Conservation (phyloP, 2,113 vertebrate species). For the Uria aalge region DNA sequence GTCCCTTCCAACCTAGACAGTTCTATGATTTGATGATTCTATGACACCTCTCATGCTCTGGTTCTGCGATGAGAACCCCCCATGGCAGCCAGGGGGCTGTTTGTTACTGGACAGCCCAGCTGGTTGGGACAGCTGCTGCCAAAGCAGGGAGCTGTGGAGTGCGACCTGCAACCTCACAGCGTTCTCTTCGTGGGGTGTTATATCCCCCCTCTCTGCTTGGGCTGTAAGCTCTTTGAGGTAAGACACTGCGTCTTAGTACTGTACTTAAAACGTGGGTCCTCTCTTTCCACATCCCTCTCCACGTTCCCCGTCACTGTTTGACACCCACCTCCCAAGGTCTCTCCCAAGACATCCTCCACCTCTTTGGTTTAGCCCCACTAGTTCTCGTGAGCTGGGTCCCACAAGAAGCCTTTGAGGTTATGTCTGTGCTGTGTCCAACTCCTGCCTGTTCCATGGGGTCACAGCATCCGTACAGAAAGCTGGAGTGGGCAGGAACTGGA, state of each 20-base stretch:
- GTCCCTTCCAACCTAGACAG: too few relatives aligned
- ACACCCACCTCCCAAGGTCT: background rate
- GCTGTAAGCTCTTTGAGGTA: background rate
- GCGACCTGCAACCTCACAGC: background rate
- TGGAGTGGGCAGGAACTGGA: background rate
- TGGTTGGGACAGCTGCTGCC: background rate
- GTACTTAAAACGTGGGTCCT: background rate
- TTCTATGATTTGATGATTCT: too few relatives aligned
- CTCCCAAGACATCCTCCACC: background rate
- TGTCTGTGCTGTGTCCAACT: background rate
- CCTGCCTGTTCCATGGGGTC: background rate
- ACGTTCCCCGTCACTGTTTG: background rate
- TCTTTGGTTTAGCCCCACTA: background rate
- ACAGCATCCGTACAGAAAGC: background rate
- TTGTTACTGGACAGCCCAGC: background rate
- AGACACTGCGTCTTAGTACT: background rate
- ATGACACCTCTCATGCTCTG: background rate
- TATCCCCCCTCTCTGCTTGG: background rate
- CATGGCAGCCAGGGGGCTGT: accelerated
- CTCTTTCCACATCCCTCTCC: background rate
- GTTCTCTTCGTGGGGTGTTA: background rate
- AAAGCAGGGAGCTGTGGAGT: background rate
- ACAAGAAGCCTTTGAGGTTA: background rate
- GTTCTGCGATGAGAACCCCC: background rate
- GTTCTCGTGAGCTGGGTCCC: background rate